Base-by-base conservation (phyloP, 2,797 vertebrate genomes). In the Oophaga sylvatica region DNA sequence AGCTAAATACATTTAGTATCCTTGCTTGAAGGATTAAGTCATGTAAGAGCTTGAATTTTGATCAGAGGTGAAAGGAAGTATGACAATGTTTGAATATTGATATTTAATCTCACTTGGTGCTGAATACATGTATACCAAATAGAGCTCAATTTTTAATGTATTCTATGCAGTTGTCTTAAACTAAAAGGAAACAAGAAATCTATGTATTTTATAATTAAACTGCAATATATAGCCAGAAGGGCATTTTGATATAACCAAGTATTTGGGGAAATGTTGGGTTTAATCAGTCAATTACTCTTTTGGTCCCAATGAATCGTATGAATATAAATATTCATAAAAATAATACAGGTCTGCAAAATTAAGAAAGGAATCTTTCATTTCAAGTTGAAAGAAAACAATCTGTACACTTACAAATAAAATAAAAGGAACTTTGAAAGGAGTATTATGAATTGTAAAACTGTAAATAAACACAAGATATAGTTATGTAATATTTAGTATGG, bases 41-140 rank as follows among this genome's bases (percentile, higher is more conserved):
- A 85, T 73, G 89, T 77, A 88, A 84, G 13, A 68, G 83, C 60
- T 67, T 87, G 90, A 90, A 91, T 90, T 86, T 79, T 87, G 79
- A 86, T 80, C 85, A 91, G 57, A 57, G 75, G 57, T 90, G 85
- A 86, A 89, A 86, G 85, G 80, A 83, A 20, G 26, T 26, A 59
- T 68, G 75, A 87, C 41, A 80, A 59, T 84, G 81, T 88, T 88
- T 88, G 81, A 83, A 87, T 87, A 79, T 83, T 87, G 76, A 88
- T 88, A 73, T 84, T 56, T 84, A 88, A 88, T 80, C 81, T 84
- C 29, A 60, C 56, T 20, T 11, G 31, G 67, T 41, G 35, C 63
- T 73, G 86, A 70, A 53, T 17, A 22, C 67, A 82, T 90, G 45
- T 67, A 67, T 53, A 83, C 31, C 1, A 80, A 71, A 89, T 17